phyloP scores from a whole-genome alignment of 1,140 invertebrate species.

The Penaeus chinensis region DNA sequence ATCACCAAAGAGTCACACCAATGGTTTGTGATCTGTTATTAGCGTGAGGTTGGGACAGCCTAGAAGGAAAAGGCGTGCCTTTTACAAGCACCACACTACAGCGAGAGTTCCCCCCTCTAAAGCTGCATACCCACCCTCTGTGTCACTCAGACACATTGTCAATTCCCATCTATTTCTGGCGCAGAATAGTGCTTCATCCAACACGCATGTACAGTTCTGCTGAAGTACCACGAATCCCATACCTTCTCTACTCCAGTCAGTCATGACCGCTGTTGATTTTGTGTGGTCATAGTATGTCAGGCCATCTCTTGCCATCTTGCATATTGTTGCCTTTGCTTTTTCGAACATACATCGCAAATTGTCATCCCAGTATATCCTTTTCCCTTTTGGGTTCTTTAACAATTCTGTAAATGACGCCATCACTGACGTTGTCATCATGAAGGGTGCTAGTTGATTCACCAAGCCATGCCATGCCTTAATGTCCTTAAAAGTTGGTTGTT shows the following conservation, averaged over 20 bases:
- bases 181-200: neutral
- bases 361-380: conserved; percentile 40
- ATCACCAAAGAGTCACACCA: neutral
- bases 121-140: neutral
- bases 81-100: conserved; percentile 8
- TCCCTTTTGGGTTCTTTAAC: conserved; percentile 17
- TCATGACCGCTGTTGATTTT: too few species aligned
- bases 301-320: too few species aligned
- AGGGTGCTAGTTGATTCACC: conserved; percentile 37
- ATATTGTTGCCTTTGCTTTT: too few species aligned
- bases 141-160: neutral
- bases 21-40: neutral
- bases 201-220: neutral
- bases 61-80: neutral
- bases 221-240: conserved; percentile 26
- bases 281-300: too few species aligned
- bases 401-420: conserved; percentile 28
- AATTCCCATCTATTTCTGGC: neutral
- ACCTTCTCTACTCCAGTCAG: conserved; percentile 9
- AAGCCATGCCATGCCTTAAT: conserved; percentile 36
- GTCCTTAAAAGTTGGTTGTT: conserved; percentile 7
- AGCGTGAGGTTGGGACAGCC: neutral
- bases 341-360: too few species aligned
- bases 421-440: conserved; percentile 14
- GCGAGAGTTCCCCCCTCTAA: conserved; percentile 15